These are phyloP conservation scores for Yponomeuta sedellus DNA, from an alignment of 2,888 invertebrate species.

Conservation along the genomic window DNA sequence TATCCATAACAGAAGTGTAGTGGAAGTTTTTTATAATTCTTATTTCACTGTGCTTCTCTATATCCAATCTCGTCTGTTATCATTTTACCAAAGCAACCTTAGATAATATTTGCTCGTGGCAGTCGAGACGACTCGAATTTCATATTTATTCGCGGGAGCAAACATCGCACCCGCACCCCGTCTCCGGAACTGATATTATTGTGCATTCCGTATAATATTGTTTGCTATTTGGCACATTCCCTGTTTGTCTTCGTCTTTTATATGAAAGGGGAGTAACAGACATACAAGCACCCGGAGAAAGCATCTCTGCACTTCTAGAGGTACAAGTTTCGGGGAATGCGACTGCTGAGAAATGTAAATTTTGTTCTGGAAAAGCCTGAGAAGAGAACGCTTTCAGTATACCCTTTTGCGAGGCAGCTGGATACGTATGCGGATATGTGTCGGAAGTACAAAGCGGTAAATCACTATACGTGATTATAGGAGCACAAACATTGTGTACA, in stretches of 20 bases:
- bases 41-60: slow-evolving; percentile 57
- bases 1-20: slow-evolving; percentile 27
- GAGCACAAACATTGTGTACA: slow-evolving; percentile 59
- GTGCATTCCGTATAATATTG: slow-evolving; percentile 78
- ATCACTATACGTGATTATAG: slow-evolving; percentile 64
- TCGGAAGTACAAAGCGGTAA: slow-evolving; percentile 49
- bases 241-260: slow-evolving; percentile 74
- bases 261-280: slow-evolving; percentile 74
- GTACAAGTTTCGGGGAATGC: slow-evolving; percentile 57
- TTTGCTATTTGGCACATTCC: slow-evolving; percentile 77
- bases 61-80: slow-evolving; percentile 73
- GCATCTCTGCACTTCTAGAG: slow-evolving; percentile 45
- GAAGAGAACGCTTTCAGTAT: slow-evolving; percentile 17
- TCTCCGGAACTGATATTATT: slow-evolving; percentile 76
- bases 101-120: slow-evolving; percentile 70
- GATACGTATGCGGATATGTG: slow-evolving; percentile 20
- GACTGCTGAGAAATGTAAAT: slow-evolving; percentile 54
- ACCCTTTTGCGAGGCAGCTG: slow-evolving; percentile 10
- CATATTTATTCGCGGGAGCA: slow-evolving; percentile 74
- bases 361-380: slow-evolving; percentile 34
- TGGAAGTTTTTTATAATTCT: slow-evolving; percentile 29
- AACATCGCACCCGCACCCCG: slow-evolving; percentile 45
- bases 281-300: slow-evolving; percentile 68
- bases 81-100: slow-evolving; percentile 71
- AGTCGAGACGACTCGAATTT: slow-evolving; percentile 71